A percentile compares a stretch with the other conserved stretches of the same genome.
Conservation (phyloP, 2,888 invertebrate genomes). For the Tupiocoris notatus region DNA sequence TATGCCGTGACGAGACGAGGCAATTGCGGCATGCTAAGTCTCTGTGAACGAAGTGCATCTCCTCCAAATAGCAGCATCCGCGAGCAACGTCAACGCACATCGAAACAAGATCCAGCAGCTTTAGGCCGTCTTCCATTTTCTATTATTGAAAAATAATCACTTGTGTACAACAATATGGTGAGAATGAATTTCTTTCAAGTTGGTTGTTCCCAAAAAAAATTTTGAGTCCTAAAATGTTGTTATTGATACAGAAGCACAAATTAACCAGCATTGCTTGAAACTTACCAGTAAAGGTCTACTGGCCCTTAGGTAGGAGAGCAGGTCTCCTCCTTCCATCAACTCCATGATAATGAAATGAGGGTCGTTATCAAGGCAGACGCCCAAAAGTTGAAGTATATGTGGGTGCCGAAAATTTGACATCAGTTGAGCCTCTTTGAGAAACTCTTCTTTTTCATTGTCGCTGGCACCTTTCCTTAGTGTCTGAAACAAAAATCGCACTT, state of each 20-base stretch:
- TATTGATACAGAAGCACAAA: too few species aligned
- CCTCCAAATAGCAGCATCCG: conserved; percentile 93
- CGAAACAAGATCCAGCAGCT: conserved; percentile 77
- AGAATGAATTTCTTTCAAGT: too few species aligned
- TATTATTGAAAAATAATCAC: too few species aligned
- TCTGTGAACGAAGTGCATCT: conserved; percentile 95
- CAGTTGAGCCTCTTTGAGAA: conserved; percentile 92
- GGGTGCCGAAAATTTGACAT: conserved; percentile 98
- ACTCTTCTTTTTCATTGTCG: conserved; percentile 86
- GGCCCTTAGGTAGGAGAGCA: conserved; percentile 83
- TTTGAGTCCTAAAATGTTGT: neutral
- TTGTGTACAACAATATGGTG: too few species aligned
- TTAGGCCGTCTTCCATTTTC: conserved; percentile 55
- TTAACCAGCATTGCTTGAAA: neutral
- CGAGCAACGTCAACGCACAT: conserved; percentile 95
- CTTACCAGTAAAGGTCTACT: conserved; percentile 62
- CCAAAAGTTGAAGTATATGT: conserved; percentile 87
- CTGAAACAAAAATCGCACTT: too few species aligned
- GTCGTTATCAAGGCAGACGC: conserved; percentile 91
- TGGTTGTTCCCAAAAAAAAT: too few species aligned
- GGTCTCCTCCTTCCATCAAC: conserved; percentile 95
- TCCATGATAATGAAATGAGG: conserved; percentile 94
- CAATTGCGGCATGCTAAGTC: conserved; percentile 97
- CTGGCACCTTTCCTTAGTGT: conserved; percentile 89
- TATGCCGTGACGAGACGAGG: conserved; percentile 72